A percentile compares a stretch with the other conserved stretches of the same genome.
phyloP scores from a whole-genome alignment of 2,888 invertebrate genomes.

The Euspilapteryx auroguttella region DNA sequence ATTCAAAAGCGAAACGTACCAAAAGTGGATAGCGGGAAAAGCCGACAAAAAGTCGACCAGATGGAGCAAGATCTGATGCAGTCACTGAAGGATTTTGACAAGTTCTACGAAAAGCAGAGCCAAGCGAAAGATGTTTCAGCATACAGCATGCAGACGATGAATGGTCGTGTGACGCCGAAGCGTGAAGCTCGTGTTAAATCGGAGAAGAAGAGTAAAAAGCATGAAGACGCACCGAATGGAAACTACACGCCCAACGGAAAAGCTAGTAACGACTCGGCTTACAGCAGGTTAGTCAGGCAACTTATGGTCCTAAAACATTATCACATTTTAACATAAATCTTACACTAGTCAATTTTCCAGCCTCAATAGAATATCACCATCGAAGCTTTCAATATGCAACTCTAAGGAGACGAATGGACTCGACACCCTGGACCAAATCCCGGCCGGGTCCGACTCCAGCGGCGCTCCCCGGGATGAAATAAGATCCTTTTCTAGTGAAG shows the following conservation, averaged over 20 bases:
- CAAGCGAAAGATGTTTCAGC: conserved; percentile 22
- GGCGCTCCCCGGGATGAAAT: conserved; percentile 32
- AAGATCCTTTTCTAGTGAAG: conserved; percentile 42
- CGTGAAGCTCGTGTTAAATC: conserved; percentile 24
- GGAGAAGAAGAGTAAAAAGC: conserved; percentile 32
- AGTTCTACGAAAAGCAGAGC: conserved; percentile 42
- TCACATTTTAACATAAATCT: no score
- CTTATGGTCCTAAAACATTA: conserved; percentile 12
- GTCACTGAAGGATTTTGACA: conserved; percentile 52
- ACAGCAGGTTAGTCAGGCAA: conserved; percentile 76
- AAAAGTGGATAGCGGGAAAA: conserved; percentile 33
- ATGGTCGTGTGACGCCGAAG: conserved; percentile 21
- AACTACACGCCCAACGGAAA: conserved; percentile 40
- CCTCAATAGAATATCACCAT: conserved; percentile 47
- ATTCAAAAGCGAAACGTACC: conserved; percentile 37
- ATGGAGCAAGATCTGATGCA: conserved; percentile 52
- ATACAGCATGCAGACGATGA: conserved; percentile 16
- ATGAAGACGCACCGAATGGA: conserved; percentile 24
- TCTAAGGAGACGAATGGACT: conserved; percentile 32
- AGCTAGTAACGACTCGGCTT: conserved; percentile 71
- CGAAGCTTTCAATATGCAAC: conserved; percentile 42
- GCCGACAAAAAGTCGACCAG: conserved; percentile 44
- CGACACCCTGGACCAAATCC: conserved; percentile 25
- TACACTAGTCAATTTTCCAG: no score
- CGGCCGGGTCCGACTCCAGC: conserved; percentile 33